phyloP scores from a whole-genome alignment of 2,888 invertebrate species.

The Lithophane semibrunnea region DNA sequence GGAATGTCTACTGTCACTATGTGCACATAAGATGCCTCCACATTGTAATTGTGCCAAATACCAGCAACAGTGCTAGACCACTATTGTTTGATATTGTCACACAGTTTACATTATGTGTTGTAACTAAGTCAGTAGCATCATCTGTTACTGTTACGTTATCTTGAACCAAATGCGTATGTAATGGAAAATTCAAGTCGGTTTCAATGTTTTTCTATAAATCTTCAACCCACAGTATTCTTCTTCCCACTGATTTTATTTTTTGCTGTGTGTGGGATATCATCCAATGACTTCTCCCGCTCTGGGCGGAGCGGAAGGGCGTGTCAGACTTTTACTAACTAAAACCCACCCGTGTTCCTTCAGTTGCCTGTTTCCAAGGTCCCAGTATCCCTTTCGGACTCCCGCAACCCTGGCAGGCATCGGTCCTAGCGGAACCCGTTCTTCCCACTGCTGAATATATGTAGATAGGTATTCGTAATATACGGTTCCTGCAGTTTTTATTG shows the following conservation, averaged over 20 bases:
- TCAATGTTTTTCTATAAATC: background rate
- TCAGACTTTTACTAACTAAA: no score
- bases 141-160: conserved; percentile 36
- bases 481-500: background rate
- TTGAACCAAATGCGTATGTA: background rate
- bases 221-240: background rate
- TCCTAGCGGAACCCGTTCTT: background rate
- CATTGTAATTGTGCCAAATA: conserved; percentile 35
- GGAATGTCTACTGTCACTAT: background rate
- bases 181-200: background rate
- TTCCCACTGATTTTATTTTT: background rate
- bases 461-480: background rate
- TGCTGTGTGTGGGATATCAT: no score
- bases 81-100: conserved; percentile 43
- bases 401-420: no score
- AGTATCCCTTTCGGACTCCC: no score
- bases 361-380: no score
- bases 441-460: background rate
- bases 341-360: no score
- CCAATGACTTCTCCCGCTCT: no score
- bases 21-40: conserved; percentile 2
- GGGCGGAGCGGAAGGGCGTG: no score
- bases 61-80: conserved; percentile 4
- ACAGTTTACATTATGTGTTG: conserved; percentile 30
- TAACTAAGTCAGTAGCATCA: conserved; percentile 39